A percentile compares a stretch with the other conserved stretches of the same genome.
These are phyloP conservation scores for Saccopteryx leptura DNA, from an alignment of 2,113 vertebrate genomes.

Conservation along the genomic window DNA sequence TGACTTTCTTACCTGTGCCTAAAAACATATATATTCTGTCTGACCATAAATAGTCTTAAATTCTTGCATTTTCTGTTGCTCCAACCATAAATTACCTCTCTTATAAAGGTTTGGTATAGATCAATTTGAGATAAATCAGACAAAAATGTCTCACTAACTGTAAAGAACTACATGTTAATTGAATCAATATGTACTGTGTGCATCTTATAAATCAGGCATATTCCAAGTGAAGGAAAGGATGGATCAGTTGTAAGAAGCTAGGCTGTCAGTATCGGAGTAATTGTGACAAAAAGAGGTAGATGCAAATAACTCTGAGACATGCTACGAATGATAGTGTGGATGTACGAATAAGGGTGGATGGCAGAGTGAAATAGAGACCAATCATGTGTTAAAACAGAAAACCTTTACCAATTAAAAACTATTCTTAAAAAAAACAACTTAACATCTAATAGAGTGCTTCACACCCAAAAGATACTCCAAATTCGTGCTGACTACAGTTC, in stretches of 20 bases:
- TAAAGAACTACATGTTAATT: background rate
- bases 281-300: background rate
- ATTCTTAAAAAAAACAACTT: background rate
- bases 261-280: background rate
- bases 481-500: background rate
- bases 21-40: conserved; percentile 21
- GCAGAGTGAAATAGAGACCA: background rate
- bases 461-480: background rate
- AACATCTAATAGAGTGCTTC: background rate
- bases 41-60: background rate
- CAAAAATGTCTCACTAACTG: background rate
- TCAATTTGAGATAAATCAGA: background rate
- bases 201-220: background rate
- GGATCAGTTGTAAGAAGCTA: background rate
- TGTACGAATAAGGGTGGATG: background rate
- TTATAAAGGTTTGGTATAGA: background rate
- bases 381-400: background rate
- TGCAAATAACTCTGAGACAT: background rate
- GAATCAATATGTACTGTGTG: background rate
- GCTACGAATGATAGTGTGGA: background rate
- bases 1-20: background rate
- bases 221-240: background rate
- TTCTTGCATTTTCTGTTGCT: background rate
- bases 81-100: background rate
- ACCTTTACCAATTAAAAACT: background rate